Conservation (phyloP, 2,113 vertebrate species). For the Argyrosomus japonicus region DNA sequence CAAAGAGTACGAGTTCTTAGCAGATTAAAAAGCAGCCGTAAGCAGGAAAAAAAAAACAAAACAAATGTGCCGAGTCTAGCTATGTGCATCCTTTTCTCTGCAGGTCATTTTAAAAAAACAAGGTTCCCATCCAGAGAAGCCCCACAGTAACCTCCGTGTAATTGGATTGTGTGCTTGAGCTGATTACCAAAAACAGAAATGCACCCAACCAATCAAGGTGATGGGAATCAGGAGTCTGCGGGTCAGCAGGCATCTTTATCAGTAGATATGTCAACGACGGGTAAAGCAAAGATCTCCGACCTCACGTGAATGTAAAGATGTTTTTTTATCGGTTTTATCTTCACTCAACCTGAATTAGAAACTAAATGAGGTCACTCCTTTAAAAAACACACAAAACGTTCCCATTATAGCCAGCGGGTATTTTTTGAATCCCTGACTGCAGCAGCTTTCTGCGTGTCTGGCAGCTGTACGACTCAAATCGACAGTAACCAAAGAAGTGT, state of each 20-base stretch:
- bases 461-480: conserved; percentile 35
- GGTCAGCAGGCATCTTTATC: conserved; percentile 47
- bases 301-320: neutral
- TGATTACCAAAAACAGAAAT: conserved; percentile 74
- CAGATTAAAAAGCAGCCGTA: neutral
- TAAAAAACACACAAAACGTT: neutral
- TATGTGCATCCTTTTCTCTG: conserved; percentile 25
- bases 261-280: conserved; percentile 39
- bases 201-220: conserved; percentile 62
- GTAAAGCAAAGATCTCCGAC: neutral
- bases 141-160: conserved; percentile 65
- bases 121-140: conserved; percentile 25
- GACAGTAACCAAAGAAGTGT: conserved; percentile 36
- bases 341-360: neutral
- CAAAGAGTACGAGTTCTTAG: neutral
- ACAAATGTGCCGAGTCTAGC: conserved; percentile 7
- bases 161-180: conserved; percentile 76
- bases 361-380: neutral
- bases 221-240: conserved; percentile 68
- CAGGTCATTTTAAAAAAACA: conserved; percentile 48
- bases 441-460: conserved; percentile 5
- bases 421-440: neutral
- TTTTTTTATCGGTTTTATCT: conserved; percentile 5
- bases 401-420: neutral
- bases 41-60: neutral